Base-by-base conservation (phyloP, 2,797 vertebrate genomes). In the Hyperoplus lanceolatus region DNA sequence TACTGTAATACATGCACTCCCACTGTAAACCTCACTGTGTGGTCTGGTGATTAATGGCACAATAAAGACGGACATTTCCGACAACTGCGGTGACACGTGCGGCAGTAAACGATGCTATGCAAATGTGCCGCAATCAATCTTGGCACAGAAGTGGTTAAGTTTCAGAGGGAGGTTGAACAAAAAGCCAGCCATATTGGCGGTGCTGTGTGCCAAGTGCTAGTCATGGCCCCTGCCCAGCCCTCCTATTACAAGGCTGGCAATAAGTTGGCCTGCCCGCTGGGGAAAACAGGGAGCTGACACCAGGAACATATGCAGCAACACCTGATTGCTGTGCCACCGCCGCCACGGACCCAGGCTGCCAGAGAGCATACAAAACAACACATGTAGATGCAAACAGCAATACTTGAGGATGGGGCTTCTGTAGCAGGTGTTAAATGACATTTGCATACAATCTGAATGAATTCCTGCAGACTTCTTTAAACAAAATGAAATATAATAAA, bases 101-200 rank as follows among this genome's bases (percentile, higher is more conserved):
- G 4, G 76, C 80, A 69, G 68, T 81, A 86, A 29, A 92, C 49
- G 77, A 88, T 60, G 78, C 70, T 73, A 87, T 90, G 90, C 86
- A 88, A 90, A 94, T 93, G 16, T 29, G 4, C 50, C 1, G 86
- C 90, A 87, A 92, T 94, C 91, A 92, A 88, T 94, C 93, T 93
- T 92, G 87, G 92, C 89, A 85, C 83, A 80, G 87, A 90, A 92
- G 90, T 87, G 90, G 90, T 93, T 94, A 93, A 92, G 94, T 95
- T 94, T 93, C 90, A 95, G 96, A 92, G 89, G 90, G 93, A 93
- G 91, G 84, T 81, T 63, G 82, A 93, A 92, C 90, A 93, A 90
- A 96, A 95, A 91, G 76, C 45, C 93, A 95, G 96, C 92, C 97
- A 98, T 97, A 97, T 98, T 97, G 97, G 96, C 94, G 41, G 89